Conservation (phyloP, 2,797 vertebrate genomes). For the Kryptopterus vitreolus region DNA sequence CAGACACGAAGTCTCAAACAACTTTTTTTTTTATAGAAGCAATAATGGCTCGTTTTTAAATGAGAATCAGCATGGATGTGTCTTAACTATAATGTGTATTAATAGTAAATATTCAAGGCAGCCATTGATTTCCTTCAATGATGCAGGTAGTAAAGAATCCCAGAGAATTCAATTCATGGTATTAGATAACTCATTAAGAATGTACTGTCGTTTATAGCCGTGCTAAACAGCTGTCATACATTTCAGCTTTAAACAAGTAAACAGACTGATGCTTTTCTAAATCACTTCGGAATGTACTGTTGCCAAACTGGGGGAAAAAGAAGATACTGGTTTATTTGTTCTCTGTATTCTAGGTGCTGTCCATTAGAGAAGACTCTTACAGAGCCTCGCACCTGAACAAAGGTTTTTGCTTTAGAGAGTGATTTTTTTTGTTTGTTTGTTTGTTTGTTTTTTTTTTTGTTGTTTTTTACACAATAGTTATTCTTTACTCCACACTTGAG, state of each 20-base stretch:
- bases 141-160: not conserved
- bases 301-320: conserved; percentile 64
- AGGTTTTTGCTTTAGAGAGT: conserved; percentile 87
- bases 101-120: not conserved
- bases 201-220: not conserved
- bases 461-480: not conserved
- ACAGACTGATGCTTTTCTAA: conserved; percentile 9
- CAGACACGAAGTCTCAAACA: not conserved
- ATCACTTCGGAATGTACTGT: conserved; percentile 47
- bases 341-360: conserved; percentile 90
- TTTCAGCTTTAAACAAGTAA: not conserved
- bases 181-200: not conserved
- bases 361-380: conserved; percentile 80
- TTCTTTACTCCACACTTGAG: conserved; percentile 18
- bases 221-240: not conserved
- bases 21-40: not conserved
- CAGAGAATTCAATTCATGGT: not conserved
- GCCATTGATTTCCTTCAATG: not conserved
- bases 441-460: conserved; percentile 28
- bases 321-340: conserved; percentile 89
- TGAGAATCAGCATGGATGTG: not conserved
- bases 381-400: conserved; percentile 80
- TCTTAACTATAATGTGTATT: not conserved
- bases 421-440: conserved; percentile 47
- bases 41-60: not conserved